Conservation (phyloP, 2,888 invertebrate species). For the Pyrocoelia pectoralis region DNA sequence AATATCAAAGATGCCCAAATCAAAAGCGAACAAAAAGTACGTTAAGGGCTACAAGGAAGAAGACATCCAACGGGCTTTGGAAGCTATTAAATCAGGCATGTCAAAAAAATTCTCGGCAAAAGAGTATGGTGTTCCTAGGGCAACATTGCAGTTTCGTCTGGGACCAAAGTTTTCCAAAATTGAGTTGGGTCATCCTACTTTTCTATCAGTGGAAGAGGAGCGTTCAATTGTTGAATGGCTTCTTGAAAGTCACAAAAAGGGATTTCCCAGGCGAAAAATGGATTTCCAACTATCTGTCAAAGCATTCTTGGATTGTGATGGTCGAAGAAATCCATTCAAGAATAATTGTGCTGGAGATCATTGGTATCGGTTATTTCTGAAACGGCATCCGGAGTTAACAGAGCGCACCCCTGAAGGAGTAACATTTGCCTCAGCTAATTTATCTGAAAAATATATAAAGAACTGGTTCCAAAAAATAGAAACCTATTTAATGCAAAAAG, state of each 20-base stretch:
- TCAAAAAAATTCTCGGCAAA: no score
- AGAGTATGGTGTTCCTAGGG: no score
- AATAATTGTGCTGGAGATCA: no score
- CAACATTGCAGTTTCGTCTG: no score
- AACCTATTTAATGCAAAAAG: conserved; percentile 27
- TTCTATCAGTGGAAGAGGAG: conserved; percentile 42
- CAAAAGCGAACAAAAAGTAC: no score
- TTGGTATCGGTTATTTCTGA: conserved; percentile 50
- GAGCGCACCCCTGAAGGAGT: conserved; percentile 47
- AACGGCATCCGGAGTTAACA: conserved; percentile 45
- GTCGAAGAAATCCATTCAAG: conserved; percentile 46
- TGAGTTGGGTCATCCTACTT: no score
- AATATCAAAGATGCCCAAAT: no score
- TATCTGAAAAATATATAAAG: conserved; percentile 29
- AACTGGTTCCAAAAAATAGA: conserved; percentile 5
- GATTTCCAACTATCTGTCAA: conserved; percentile 41
- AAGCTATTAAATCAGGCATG: no score
- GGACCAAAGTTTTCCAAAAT: no score
- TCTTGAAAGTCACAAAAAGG: conserved; percentile 45
- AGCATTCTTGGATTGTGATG: conserved; percentile 37
- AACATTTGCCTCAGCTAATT: conserved; percentile 40
- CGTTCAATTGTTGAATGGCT: no score
- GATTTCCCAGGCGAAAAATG: conserved; percentile 48
- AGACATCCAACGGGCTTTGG: no score
- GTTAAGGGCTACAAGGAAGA: no score